Base-by-base conservation (phyloP, 2,888 invertebrate genomes). In the Hermaeophaga mercurialis region DNA sequence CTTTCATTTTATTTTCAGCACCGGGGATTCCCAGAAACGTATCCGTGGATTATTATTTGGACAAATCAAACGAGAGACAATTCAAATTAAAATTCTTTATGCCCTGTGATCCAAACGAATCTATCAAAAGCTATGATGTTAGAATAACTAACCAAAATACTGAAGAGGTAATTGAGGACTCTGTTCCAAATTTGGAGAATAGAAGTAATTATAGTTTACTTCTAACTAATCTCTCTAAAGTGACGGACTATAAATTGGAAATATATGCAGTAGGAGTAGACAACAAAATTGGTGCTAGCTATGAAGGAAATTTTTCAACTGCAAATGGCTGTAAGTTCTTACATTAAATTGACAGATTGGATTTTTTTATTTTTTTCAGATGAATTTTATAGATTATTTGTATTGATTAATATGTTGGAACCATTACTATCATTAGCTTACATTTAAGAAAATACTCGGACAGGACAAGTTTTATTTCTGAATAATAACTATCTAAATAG, bases 21-120 rank as follows among this genome's bases (percentile, higher is more conserved):
- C 56, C 61, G 1, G 58, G 52, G 19, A 26, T n/a, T 33, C 54
- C 56, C 4, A 19, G 19, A 11, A 46, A 56, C 8, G 33, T 56
- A 1, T 6, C 11, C 4, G 48, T 38, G 18, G 3, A 36, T 6
- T 17, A 38, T 19, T 38, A 18, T 38, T 12, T 24, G 9, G n/a
- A 12, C 18, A 12, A 11, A 11, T n/a, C 44, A 9, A 17, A 39
- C 24, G 24, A 15, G 14, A 11, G n/a, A 9, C 8, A 22, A 2
- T 52, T 26, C 2, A 33, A 18, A 18, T 18, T 56, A 8, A 14
- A 1, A 0, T 53, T 53, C 53, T 12, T 14, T 1, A 53, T 43
- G 19, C 53, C 57, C 33, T 57, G 57, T 26, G 11, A 38, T 17
- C 7, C 53, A 9, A 57, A 52, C 24, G 57, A 48, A 6, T 2